These are phyloP conservation scores for Brachionus paranguensis DNA, from an alignment of 1,140 invertebrate species.

Conservation along the genomic window DNA sequence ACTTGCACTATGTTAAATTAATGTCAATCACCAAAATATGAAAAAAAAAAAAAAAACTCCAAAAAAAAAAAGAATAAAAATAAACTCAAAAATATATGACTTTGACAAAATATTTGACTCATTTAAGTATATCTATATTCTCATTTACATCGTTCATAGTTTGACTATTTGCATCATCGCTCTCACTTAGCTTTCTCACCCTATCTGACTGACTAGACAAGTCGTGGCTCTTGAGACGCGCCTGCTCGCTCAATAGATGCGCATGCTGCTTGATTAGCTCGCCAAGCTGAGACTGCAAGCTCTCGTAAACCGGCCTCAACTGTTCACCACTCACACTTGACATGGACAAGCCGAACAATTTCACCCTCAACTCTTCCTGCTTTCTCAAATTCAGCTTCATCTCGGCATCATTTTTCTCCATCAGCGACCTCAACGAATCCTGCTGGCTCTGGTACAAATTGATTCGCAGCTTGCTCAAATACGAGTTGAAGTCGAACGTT, in stretches of 20 bases:
- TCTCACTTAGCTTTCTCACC: neutral
- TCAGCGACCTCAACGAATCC: neutral
- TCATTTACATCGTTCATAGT: neutral
- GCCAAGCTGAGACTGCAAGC: neutral
- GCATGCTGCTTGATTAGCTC: neutral
- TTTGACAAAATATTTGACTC: conserved; percentile 26
- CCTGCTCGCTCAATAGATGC: conserved; percentile 1
- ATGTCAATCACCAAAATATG: neutral
- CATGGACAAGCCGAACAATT: conserved; percentile 13
- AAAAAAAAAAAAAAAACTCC: neutral
- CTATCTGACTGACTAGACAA: conserved; percentile 1
- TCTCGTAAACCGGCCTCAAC: neutral
- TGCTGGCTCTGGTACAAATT: neutral
- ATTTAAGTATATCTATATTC: conserved; percentile 1
- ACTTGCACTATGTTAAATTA: conserved; percentile 2
- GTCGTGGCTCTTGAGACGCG: neutral
- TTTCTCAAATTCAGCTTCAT: neutral
- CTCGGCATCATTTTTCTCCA: neutral
- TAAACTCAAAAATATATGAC: conserved; percentile 23
- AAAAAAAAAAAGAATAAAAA: neutral
- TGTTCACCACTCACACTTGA: neutral
- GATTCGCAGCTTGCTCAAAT: neutral
- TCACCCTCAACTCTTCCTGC: neutral
- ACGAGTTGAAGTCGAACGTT: neutral
- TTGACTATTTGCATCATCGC: conserved; percentile 3